phyloP scores from a whole-genome alignment of 2,797 vertebrate species.

The Rhynchotus rufescens region DNA sequence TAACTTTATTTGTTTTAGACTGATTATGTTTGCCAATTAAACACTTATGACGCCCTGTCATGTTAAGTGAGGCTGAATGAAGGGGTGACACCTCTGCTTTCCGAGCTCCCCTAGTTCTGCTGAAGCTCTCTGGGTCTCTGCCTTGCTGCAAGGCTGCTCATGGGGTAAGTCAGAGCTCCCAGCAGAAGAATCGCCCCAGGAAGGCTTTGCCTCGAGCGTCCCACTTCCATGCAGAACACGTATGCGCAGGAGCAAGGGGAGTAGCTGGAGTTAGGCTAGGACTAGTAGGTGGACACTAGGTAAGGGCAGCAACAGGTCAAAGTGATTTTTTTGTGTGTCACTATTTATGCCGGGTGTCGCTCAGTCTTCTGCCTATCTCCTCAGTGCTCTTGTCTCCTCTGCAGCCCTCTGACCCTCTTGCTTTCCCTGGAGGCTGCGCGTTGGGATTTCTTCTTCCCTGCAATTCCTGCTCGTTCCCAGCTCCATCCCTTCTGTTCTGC shows the following conservation, averaged over 20 bases:
- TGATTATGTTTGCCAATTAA: constrained; percentile 76
- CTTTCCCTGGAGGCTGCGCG: neutral
- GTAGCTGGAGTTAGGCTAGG: neutral
- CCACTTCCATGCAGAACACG: neutral
- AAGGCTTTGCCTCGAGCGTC: neutral
- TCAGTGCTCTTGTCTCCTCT: neutral
- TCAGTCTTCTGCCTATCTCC: neutral
- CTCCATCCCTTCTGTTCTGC: neutral
- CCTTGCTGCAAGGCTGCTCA: constrained; percentile 21
- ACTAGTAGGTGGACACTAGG: neutral
- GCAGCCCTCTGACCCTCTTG: neutral
- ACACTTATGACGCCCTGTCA: constrained; percentile 15
- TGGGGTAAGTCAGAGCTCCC: neutral
- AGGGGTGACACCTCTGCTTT: neutral
- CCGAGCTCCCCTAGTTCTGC: neutral
- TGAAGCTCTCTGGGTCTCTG: constrained; percentile 35
- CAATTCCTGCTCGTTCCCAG: neutral
- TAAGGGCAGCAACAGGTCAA: neutral
- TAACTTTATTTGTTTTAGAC: constrained; percentile 5
- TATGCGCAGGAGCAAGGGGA: neutral
- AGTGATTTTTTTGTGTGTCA: constrained; percentile 6
- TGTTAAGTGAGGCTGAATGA: constrained; percentile 49
- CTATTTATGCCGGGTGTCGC: neutral
- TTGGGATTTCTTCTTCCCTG: constrained; percentile 5
- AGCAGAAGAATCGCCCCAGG: neutral